Evolutionary conservation across 2,797 vertebrate genomes (phyloP).

Genomic region (Nannoperca australis): DNA sequence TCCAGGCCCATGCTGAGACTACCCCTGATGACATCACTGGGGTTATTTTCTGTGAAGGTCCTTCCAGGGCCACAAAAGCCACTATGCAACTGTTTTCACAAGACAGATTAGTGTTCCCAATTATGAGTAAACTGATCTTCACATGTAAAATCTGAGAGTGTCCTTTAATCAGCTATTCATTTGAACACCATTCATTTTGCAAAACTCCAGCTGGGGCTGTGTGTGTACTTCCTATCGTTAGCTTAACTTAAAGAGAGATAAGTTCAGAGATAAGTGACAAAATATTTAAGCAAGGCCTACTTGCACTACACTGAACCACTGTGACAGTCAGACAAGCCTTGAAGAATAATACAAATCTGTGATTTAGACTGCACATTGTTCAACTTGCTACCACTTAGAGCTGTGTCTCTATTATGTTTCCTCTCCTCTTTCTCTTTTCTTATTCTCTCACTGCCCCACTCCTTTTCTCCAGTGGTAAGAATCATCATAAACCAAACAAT

Average conservation of each 20-base stretch:
- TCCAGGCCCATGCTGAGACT: background rate
- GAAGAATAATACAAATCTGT: slow-evolving; percentile 31
- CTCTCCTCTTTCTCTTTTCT: background rate
- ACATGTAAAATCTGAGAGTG: background rate
- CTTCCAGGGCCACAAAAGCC: background rate
- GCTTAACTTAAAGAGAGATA: background rate
- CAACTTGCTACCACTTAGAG: slow-evolving; percentile 8
- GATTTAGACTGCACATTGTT: slow-evolving; percentile 12
- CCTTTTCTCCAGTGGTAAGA: background rate
- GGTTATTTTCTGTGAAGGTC: background rate
- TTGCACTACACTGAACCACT: background rate
- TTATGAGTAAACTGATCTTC: background rate
- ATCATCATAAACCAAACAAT: background rate
- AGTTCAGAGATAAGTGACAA: background rate
- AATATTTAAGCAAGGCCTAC: background rate
- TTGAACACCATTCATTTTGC: background rate
- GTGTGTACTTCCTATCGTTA: background rate
- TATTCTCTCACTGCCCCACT: background rate
- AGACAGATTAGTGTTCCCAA: background rate
- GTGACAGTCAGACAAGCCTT: slow-evolving; percentile 1
- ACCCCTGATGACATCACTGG: background rate
- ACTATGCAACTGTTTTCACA: background rate
- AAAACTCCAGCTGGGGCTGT: background rate
- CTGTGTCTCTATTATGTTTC: slow-evolving; percentile 5
- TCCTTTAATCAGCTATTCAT: background rate